phyloP scores from a whole-genome alignment of 2,888 invertebrate genomes.

The Ecliptopera silaceata region DNA sequence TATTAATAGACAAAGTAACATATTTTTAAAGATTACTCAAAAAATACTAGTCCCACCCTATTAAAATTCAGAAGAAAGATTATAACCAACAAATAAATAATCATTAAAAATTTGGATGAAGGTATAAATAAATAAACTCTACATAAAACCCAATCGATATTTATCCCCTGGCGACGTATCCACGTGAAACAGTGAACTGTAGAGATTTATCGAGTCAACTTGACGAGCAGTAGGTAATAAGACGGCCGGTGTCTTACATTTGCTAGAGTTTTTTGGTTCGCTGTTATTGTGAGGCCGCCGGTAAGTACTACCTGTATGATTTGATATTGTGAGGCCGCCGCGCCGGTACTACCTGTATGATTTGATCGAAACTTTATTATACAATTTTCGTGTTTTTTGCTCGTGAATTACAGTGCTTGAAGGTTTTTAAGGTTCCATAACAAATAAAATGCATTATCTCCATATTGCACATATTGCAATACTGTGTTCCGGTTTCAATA shows the following conservation, averaged over 20 bases:
- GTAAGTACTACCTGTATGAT: conserved; percentile 1
- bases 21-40: no score
- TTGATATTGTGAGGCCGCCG: conserved; percentile 9
- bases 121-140: no score
- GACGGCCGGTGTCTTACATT: conserved; percentile 2
- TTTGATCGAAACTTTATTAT: conserved; percentile 20
- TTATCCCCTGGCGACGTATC: not conserved
- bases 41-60: no score
- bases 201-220: not conserved
- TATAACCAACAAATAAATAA: no score
- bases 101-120: no score
- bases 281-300: conserved; percentile 3
- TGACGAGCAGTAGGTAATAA: not conserved
- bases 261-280: conserved; percentile 10
- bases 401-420: conserved; percentile 1
- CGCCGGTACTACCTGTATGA: conserved; percentile 9
- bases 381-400: conserved; percentile 24
- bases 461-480: no score
- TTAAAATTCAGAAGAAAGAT: no score
- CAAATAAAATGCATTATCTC: not conserved
- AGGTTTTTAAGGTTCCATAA: not conserved
- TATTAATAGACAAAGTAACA: no score
- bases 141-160: not conserved
- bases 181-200: not conserved
- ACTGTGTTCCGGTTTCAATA: no score